Evolutionary conservation across 1,140 invertebrate species (phyloP).

Genomic region (Euglossa dilemma): DNA sequence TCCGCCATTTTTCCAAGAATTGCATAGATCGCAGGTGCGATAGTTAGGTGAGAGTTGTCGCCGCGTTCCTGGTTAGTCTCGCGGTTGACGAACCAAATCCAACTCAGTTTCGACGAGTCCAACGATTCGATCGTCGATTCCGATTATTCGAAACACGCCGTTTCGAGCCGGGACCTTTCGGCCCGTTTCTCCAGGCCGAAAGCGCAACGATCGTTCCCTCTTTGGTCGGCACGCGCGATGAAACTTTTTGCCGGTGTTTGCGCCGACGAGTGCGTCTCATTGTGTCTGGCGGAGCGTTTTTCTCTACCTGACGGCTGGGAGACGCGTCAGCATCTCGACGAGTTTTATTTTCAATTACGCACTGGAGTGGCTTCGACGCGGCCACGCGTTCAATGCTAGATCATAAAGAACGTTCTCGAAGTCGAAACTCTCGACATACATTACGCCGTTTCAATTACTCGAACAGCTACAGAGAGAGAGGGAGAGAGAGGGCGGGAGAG

Average conservation of each 20-base stretch:
- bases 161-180: too few relatives aligned
- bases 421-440: slow-evolving; percentile 29
- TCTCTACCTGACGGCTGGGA: not conserved
- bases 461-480: not conserved
- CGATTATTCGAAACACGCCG: too few relatives aligned
- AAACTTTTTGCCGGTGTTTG: not conserved
- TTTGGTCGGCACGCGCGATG: not conserved
- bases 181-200: not conserved
- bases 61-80: too few relatives aligned
- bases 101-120: too few relatives aligned
- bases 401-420: slow-evolving; percentile 36
- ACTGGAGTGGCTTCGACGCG: slow-evolving; percentile 4
- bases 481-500: too few relatives aligned
- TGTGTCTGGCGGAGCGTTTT: not conserved
- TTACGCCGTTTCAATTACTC: slow-evolving; percentile 45
- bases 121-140: too few relatives aligned
- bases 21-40: too few relatives aligned
- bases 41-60: too few relatives aligned
- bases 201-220: not conserved
- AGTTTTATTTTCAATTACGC: slow-evolving; percentile 42
- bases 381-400: slow-evolving; percentile 7
- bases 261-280: not conserved
- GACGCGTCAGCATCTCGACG: not conserved
- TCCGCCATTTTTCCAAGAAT: too few relatives aligned
- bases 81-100: too few relatives aligned